A percentile compares a stretch with the other conserved stretches of the same genome.
Evolutionary conservation across 2,113 vertebrate species (phyloP).

Genomic region (Stictonetta naevosa): DNA sequence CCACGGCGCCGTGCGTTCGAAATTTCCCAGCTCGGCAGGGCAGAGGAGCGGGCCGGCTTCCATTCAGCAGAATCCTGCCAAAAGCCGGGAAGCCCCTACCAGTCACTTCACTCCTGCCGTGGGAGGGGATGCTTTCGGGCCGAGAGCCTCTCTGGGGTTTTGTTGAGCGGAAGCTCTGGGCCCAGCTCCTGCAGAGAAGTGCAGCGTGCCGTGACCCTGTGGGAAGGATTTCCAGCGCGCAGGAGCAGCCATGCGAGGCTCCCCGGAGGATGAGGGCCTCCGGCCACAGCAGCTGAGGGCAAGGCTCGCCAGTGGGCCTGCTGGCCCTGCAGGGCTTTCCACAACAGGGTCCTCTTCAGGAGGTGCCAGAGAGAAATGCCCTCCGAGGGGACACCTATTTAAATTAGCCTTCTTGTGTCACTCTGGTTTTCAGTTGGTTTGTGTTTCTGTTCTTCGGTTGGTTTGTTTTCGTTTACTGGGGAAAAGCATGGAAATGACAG

Average conservation of each 20-base stretch:
- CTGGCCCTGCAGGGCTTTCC: background rate
- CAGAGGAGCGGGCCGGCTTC: background rate
- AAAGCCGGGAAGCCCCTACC: slow-evolving; percentile 19
- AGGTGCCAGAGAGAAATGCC: background rate
- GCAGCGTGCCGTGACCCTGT: background rate
- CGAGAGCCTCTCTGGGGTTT: slow-evolving; percentile 5
- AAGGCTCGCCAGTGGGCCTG: background rate
- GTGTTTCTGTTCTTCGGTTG: background rate
- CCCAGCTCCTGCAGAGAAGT: background rate
- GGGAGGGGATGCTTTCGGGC: slow-evolving; percentile 47
- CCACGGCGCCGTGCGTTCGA: background rate
- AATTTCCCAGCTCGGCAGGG: background rate
- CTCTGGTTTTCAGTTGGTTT: background rate
- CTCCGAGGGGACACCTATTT: background rate
- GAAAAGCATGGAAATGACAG: background rate
- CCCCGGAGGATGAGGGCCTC: background rate
- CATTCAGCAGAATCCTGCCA: background rate
- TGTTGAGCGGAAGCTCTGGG: background rate
- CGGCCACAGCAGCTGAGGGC: background rate
- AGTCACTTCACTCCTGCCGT: slow-evolving; percentile 24
- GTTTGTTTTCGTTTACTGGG: background rate
- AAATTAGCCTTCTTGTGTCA: background rate
- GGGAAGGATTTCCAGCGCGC: background rate
- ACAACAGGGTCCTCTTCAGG: background rate
- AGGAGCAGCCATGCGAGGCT: background rate